These are phyloP conservation scores for Polyploca ridens DNA, from an alignment of 2,888 invertebrate genomes.

Conservation along the genomic window DNA sequence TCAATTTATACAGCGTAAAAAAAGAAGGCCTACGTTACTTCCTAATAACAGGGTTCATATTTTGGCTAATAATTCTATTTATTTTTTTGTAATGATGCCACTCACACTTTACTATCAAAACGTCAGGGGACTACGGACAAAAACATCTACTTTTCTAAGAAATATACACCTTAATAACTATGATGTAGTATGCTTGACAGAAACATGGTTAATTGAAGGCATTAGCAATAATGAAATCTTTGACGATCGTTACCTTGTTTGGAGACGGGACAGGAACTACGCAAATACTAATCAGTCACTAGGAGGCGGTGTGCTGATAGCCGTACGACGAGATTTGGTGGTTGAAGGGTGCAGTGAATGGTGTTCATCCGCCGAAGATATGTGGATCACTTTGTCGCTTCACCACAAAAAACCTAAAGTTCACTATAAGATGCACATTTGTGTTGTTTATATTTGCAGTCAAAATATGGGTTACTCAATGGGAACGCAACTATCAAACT, in stretches of 20 bases:
- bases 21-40: no score
- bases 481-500: slow-evolving; percentile 12
- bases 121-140: slow-evolving; percentile 14
- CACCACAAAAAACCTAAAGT: background rate
- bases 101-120: slow-evolving; percentile 12
- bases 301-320: slow-evolving; percentile 18
- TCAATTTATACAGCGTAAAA: no score
- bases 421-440: slow-evolving; percentile 4
- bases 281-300: slow-evolving; percentile 6
- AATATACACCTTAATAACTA: slow-evolving; percentile 9
- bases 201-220: slow-evolving; percentile 12
- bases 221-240: slow-evolving; percentile 9
- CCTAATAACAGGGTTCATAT: no score
- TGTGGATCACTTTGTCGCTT: no score
- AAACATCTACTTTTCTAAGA: background rate
- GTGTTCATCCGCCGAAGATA: no score
- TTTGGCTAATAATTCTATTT: background rate
- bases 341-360: background rate
- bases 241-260: slow-evolving; percentile 10
- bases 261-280: slow-evolving; percentile 16
- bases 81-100: background rate
- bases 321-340: slow-evolving; percentile 15
- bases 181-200: slow-evolving; percentile 10
- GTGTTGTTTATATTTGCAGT: slow-evolving; percentile 9
- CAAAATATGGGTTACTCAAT: slow-evolving; percentile 15